Conservation (phyloP, 2,888 invertebrate species). For the Synergus laeviventris region DNA sequence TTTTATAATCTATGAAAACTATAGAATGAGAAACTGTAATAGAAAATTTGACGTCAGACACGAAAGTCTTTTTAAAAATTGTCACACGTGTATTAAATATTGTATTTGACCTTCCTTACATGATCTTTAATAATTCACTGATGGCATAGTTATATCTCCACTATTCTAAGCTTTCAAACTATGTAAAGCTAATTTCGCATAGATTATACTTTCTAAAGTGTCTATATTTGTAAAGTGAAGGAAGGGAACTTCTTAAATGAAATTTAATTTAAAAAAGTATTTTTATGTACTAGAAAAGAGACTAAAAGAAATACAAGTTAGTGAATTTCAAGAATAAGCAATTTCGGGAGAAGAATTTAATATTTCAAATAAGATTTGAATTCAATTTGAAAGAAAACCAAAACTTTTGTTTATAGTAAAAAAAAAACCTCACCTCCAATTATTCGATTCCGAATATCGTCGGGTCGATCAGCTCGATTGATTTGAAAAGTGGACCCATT, state of each 20-base stretch:
- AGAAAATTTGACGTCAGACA: too few species aligned
- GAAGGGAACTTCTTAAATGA: not conserved
- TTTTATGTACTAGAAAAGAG: too few species aligned
- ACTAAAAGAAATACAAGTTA: not conserved
- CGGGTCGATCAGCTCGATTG: slow-evolving; percentile 49
- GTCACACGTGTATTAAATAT: slow-evolving; percentile 24
- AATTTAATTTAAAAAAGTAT: not conserved
- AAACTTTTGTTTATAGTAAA: not conserved
- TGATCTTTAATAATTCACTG: slow-evolving; percentile 28
- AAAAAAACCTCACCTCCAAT: slow-evolving; percentile 50
- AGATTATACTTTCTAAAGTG: not conserved
- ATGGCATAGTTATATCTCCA: slow-evolving; percentile 18
- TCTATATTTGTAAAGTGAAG: not conserved
- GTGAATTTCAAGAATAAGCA: not conserved
- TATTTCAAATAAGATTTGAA: too few species aligned
- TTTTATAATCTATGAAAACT: not conserved
- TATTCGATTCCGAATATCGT: slow-evolving; percentile 54
- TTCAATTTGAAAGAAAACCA: not conserved
- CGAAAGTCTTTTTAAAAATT: slow-evolving; percentile 13
- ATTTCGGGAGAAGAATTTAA: not conserved
- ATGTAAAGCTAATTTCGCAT: slow-evolving; percentile 15
- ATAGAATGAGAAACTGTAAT: not conserved
- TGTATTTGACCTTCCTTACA: slow-evolving; percentile 35
- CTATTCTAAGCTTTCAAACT: not conserved
- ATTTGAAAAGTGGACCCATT: slow-evolving; percentile 54